Evolutionary conservation across 2,113 vertebrate genomes (phyloP), one percentile per base, ranked within the genome.

Genomic region (Pteruthius melanotis): DNA sequence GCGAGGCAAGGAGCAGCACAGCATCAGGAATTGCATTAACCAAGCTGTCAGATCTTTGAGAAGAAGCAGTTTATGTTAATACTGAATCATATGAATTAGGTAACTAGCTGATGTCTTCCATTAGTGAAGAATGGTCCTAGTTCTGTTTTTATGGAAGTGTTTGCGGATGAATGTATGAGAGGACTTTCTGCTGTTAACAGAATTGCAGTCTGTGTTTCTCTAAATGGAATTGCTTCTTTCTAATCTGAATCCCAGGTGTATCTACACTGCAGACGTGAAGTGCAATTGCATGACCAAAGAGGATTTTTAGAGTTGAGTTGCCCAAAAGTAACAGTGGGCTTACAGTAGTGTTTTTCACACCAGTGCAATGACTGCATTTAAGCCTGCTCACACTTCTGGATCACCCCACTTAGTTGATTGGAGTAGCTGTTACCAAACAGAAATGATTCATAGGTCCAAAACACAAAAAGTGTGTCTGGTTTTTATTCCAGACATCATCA

Each of bases 11-110:
- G 65, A 94, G 77, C 83, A 90, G 68, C 75, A 19, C 56, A 68
- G 75, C 76, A 88, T 94, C 80, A 77, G 85, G 69, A 96, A 86
- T 56, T 63, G 57, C 74, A 81, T 89, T 84, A 78, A 61, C 40
- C 49, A 57, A 53, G 49, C 44, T 84, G 57, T n/a, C 85, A 78
- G 33, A 49, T 49, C 31, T 83, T 53, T 64, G 52, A 81, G 83
- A 85, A 93, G 66, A 2, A 83, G 33, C 65, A 53, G 31, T 63
- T 44, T 47, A 49, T 88, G 42, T 47, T 77, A 83, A 33, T 78
- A 59, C 30, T 10, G 30, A 68, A 50, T 45, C 60, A 33, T 37
- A 13, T 23, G 17, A 77, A 15, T 66, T 65, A 27, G 56, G 33
- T 70, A 86, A 80, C 40, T 56, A 47, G 22, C 70, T 45, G 9